phyloP scores from a whole-genome alignment of 2,888 invertebrate species.

The Danaus chrysippus region DNA sequence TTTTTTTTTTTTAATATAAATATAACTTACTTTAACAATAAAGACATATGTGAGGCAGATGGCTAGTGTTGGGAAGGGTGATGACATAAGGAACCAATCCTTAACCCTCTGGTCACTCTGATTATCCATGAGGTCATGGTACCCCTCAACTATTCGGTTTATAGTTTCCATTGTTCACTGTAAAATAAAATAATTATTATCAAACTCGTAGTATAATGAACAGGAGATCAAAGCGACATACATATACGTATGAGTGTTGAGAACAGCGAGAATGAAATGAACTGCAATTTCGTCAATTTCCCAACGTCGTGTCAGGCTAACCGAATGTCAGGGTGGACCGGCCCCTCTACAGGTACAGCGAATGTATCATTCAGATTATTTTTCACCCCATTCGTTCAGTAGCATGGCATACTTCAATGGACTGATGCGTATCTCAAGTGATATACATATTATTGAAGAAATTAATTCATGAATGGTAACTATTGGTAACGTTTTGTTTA shows the following conservation, averaged over 20 bases:
- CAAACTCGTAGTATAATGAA: constrained; percentile 5
- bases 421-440: no score
- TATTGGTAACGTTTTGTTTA: no score
- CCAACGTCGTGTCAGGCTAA: constrained; percentile 43
- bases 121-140: constrained; percentile 90
- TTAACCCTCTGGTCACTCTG: constrained; percentile 90
- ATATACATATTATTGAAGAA: no score
- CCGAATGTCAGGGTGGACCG: constrained; percentile 64
- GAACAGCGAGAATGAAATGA: constrained; percentile 23
- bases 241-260: constrained; percentile 17
- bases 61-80: constrained; percentile 87
- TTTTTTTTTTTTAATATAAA: neutral
- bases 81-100: constrained; percentile 89
- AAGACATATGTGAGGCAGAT: constrained; percentile 88
- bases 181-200: constrained; percentile 37
- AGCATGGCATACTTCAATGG: neutral
- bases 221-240: constrained; percentile 8
- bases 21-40: constrained; percentile 81
- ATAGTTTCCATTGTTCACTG: constrained; percentile 81
- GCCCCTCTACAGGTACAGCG: constrained; percentile 34
- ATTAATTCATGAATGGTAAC: no score
- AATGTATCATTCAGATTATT: constrained; percentile 30
- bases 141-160: constrained; percentile 79
- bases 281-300: constrained; percentile 36
- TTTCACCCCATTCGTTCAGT: constrained; percentile 7